These are phyloP conservation scores for Andrena cerasifolii DNA, from an alignment of 1,140 invertebrate species.

Conservation along the genomic window DNA sequence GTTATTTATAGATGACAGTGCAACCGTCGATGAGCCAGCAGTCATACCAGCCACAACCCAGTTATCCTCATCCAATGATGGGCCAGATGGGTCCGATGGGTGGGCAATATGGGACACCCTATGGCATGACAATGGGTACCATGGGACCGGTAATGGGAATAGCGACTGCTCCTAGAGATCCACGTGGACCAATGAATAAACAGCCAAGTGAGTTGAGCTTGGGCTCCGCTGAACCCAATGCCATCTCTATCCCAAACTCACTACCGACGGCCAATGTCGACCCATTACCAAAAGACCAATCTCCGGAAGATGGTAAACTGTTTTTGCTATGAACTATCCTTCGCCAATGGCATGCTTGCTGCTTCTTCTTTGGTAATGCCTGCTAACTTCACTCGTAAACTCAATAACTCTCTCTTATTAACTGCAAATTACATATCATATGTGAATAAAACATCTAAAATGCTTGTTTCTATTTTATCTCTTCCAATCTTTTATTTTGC, in stretches of 20 bases:
- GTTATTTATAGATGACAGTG: conserved; percentile 85
- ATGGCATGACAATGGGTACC: conserved; percentile 82
- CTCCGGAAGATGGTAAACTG: conserved; percentile 85
- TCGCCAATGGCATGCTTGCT: conserved; percentile 76
- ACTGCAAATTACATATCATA: not conserved
- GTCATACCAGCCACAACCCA: conserved; percentile 81
- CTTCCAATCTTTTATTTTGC: too few relatives aligned
- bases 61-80: conserved; percentile 83
- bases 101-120: conserved; percentile 80
- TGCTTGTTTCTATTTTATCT: not conserved
- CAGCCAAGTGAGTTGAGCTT: conserved; percentile 90
- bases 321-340: conserved; percentile 78
- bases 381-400: conserved; percentile 26
- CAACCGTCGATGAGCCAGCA: conserved; percentile 85
- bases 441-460: not conserved
- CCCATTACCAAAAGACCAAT: conserved; percentile 86
- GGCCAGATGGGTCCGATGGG: conserved; percentile 82
- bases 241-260: conserved; percentile 77
- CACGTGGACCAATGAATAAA: conserved; percentile 83
- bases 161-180: conserved; percentile 76
- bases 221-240: conserved; percentile 82
- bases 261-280: conserved; percentile 79
- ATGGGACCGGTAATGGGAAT: conserved; percentile 85
- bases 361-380: conserved; percentile 65
- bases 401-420: conserved; percentile 24